Evolutionary conservation across 2,113 vertebrate genomes (phyloP), one percentile per base, ranked within the genome.

Genomic region (Oriolus oriolus): DNA sequence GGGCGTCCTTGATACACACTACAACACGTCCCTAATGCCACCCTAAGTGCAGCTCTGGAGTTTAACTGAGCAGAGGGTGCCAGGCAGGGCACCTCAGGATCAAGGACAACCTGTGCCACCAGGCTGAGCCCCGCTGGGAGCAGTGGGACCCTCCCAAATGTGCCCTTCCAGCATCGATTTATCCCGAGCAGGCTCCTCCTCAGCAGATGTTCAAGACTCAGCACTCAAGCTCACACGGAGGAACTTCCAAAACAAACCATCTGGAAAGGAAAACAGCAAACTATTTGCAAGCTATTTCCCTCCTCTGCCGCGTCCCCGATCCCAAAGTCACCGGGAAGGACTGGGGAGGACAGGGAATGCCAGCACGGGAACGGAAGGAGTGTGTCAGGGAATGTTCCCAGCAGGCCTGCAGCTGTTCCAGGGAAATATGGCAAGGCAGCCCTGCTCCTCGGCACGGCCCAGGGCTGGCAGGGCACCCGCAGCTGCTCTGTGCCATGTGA

Each of bases 171-270:
- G 76, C 89, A 57, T 2, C 6, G 63, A 2, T 35, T 69, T 5
- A 18, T 5, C 27, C 70, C 1, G 2, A 21, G 50, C 9, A 2
- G 27, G 82, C 87, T 93, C 88, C 73, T 95, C 94, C 93, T 83
- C 91, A 66, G 87, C 95, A 96, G 91, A 91, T 95, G 93, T 91
- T 78, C 84, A 7, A 21, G 91, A 6, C 84, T 78, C 93, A 59
- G 78, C 74, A 11, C 90, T 90, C 84, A 11, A 74, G 42, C 81
- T 93, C 23, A 63, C 87, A 53, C 2, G 0, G 65, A 89, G 89
- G 41, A 91, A 78, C 93, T 87, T 94, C 87, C 96, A 91, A 71
- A 80, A n/a, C 73, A 87, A 96, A 87, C 89, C 95, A 94, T 92
- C 93, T 97, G 96, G 91, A 89, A 90, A 80, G 63, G 80, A 66